Percentiles rank a stretch among this genome's conserved stretches.
phyloP scores from a whole-genome alignment of 1,140 invertebrate species.

The Aphis gossypii region DNA sequence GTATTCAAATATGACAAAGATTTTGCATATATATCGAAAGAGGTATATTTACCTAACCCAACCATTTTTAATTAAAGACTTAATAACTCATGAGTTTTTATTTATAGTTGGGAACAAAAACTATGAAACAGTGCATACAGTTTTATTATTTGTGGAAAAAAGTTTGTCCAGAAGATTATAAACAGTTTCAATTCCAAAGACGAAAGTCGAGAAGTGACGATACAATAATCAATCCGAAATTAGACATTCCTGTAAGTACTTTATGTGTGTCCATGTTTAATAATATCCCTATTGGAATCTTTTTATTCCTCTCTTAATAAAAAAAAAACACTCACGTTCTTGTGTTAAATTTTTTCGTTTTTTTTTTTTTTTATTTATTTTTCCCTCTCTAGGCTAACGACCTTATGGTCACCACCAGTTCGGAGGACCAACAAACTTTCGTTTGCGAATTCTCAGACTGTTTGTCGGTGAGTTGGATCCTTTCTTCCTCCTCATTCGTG shows the following conservation, averaged over 20 bases:
- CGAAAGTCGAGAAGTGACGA: constrained; percentile 63
- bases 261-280: neutral
- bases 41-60: constrained; percentile 68
- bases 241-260: constrained; percentile 61
- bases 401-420: constrained; percentile 62
- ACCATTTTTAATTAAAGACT: neutral
- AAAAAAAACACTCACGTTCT: neutral
- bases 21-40: constrained; percentile 85
- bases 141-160: constrained; percentile 99
- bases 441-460: constrained; percentile 74
- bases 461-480: constrained; percentile 70
- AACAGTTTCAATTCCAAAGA: constrained; percentile 69
- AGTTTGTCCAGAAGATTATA: constrained; percentile 86
- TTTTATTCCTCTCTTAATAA: constrained; percentile 28
- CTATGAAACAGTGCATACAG: constrained; percentile 92
- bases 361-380: constrained; percentile 19
- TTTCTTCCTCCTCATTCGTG: constrained; percentile 41
- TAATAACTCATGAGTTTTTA: neutral
- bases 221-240: constrained; percentile 63
- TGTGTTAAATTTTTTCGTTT: neutral
- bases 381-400: constrained; percentile 60
- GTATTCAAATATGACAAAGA: constrained; percentile 92
- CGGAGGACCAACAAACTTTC: constrained; percentile 66
- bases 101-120: constrained; percentile 81
- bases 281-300: neutral